These are phyloP conservation scores for Caenorhabditis zanzibari DNA, from an alignment of 2,888 invertebrate genomes.

Conservation along the genomic window DNA sequence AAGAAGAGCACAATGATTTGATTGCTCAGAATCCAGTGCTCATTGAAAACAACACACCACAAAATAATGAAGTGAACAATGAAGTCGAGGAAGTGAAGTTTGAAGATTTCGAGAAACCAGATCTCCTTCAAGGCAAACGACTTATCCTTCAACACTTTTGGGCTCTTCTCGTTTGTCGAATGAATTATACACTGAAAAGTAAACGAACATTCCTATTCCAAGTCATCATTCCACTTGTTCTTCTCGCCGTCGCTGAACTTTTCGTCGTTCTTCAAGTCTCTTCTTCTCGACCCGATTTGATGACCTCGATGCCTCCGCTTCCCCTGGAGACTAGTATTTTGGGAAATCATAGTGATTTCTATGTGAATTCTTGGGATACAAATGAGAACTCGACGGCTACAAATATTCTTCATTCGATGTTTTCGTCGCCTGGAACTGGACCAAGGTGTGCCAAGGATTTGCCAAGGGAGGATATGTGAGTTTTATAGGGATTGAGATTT, in stretches of 20 bases:
- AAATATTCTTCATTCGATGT: conserved; percentile 34
- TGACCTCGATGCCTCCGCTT: conserved; percentile 71
- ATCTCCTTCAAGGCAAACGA: conserved; percentile 49
- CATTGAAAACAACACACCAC: conserved; percentile 40
- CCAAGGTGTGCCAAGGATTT: conserved; percentile 45
- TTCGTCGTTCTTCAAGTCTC: conserved; percentile 69
- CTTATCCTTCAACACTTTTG: conserved; percentile 70
- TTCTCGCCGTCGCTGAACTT: conserved; percentile 75
- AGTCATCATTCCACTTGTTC: conserved; percentile 72
- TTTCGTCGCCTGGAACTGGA: conserved; percentile 60
- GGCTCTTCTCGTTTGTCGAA: conserved; percentile 76
- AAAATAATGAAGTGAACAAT: conserved; percentile 57
- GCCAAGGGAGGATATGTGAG: conserved; percentile 27
- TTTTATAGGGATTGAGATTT: not conserved
- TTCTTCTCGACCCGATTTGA: conserved; percentile 53
- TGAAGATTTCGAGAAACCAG: conserved; percentile 71
- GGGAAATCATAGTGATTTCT: conserved; percentile 75
- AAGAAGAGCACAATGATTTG: conserved; percentile 56
- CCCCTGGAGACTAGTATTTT: conserved; percentile 72
- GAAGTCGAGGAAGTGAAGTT: conserved; percentile 56
- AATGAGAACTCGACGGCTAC: conserved; percentile 11
- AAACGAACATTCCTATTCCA: conserved; percentile 71
- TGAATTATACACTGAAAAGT: conserved; percentile 74
- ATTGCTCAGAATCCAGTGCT: conserved; percentile 39
- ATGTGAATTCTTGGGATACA: conserved; percentile 66